Percentiles rank a stretch among this genome's conserved stretches.
Conservation (phyloP, 2,888 invertebrate species). For the Ligdia adustata region DNA sequence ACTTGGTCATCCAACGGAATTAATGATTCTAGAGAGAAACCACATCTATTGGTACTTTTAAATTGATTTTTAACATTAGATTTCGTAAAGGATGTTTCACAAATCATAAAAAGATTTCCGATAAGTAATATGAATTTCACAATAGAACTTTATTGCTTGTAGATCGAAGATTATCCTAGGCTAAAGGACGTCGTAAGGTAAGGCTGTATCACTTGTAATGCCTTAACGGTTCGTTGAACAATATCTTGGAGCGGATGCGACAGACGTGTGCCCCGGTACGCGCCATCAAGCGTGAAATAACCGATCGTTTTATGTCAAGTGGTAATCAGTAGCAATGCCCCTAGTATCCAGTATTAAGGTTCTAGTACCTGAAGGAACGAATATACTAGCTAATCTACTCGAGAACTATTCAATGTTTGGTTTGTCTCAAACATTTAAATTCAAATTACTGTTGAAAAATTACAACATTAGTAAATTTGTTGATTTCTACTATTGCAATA, state of each 20-base stretch:
- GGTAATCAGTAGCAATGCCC: conserved; percentile 47
- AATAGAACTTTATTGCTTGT: conserved; percentile 18
- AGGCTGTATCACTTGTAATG: conserved; percentile 48
- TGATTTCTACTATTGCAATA: too few species aligned
- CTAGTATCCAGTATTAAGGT: too few species aligned
- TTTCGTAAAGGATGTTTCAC: too few species aligned
- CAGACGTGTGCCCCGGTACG: conserved; percentile 40
- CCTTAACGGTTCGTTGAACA: conserved; percentile 57
- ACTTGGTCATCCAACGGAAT: conserved; percentile 1
- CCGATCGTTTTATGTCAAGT: conserved; percentile 56
- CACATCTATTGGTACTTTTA: too few species aligned
- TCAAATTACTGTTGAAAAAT: too few species aligned
- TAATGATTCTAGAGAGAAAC: too few species aligned
- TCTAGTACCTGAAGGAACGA: too few species aligned
- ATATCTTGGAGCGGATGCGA: conserved; percentile 46
- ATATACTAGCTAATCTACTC: too few species aligned
- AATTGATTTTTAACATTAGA: too few species aligned
- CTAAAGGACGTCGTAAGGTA: conserved; percentile 42
- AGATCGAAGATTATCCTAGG: conserved; percentile 11
- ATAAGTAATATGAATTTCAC: background rate
- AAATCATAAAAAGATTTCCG: background rate
- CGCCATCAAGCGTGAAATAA: conserved; percentile 54
- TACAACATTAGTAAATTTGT: too few species aligned
- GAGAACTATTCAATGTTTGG: too few species aligned
- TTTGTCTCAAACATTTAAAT: too few species aligned